Evolutionary conservation across 2,797 vertebrate species (phyloP).

Genomic region (Ptychadena robeensis): DNA sequence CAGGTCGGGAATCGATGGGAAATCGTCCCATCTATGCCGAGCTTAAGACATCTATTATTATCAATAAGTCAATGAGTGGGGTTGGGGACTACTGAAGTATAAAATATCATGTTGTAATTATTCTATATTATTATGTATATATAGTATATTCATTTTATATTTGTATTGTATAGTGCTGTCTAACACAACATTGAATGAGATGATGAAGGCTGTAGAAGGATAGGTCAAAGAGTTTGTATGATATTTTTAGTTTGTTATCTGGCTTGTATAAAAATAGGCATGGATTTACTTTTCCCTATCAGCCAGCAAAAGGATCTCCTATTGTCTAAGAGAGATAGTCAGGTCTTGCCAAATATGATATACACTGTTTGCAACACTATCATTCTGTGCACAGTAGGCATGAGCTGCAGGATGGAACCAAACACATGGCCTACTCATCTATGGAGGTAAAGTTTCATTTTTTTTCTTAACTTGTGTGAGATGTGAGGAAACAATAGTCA

Average conservation of each 20-base stretch:
- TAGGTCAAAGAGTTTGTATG: not conserved
- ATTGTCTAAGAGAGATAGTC: slow-evolving; percentile 28
- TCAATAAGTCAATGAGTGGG: no score
- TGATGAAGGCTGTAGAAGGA: not conserved
- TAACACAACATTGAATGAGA: not conserved
- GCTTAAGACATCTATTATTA: no score
- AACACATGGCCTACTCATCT: not conserved
- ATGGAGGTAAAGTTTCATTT: slow-evolving; percentile 21
- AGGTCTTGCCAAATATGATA: slow-evolving; percentile 33
- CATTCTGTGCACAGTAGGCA: slow-evolving; percentile 18
- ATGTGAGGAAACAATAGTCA: no score
- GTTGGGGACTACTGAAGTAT: no score
- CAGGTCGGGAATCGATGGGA: no score
- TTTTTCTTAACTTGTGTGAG: not conserved
- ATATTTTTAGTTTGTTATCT: slow-evolving; percentile 34
- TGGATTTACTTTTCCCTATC: slow-evolving; percentile 48
- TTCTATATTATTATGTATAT: no score
- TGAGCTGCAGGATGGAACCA: slow-evolving; percentile 3
- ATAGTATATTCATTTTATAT: no score
- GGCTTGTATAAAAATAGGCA: slow-evolving; percentile 53
- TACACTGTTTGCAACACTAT: slow-evolving; percentile 16
- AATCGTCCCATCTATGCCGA: no score
- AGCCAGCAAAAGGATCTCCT: slow-evolving; percentile 29
- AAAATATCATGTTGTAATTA: no score
- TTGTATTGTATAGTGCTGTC: not conserved